These are phyloP conservation scores for Dichetophora obliterata DNA, from an alignment of 2,888 invertebrate species.

Conservation along the genomic window DNA sequence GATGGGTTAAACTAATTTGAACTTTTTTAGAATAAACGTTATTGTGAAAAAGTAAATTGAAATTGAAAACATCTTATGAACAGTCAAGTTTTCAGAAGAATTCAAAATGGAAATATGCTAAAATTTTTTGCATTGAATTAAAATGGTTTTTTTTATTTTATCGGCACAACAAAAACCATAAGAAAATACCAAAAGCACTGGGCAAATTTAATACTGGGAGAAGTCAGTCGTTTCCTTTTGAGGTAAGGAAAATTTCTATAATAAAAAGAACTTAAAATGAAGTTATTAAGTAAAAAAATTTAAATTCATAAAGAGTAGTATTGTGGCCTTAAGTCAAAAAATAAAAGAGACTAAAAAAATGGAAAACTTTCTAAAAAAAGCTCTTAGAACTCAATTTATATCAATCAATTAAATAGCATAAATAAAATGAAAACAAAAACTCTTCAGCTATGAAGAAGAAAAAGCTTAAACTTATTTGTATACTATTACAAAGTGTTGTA, in stretches of 20 bases:
- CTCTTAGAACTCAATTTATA: neutral
- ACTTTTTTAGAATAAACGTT: no score
- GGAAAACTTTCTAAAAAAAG: neutral
- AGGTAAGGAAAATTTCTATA: no score
- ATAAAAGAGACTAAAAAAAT: neutral
- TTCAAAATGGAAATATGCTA: no score
- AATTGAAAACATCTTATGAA: no score
- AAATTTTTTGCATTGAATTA: no score
- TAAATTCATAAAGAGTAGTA: neutral
- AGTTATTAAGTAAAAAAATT: neutral
- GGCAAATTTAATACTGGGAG: neutral
- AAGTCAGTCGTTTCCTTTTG: neutral
- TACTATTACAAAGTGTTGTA: neutral
- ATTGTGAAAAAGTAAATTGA: no score
- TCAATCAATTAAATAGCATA: neutral
- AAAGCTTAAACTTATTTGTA: no score
- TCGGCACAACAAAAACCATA: neutral
- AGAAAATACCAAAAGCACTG: no score
- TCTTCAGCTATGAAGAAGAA: neutral
- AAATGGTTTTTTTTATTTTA: no score
- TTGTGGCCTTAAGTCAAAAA: neutral
- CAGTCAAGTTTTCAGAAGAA: no score
- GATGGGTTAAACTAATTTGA: no score
- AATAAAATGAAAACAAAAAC: neutral
- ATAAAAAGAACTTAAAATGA: neutral